Evolutionary conservation across 2,888 invertebrate genomes (phyloP).

Genomic region (Morpho helenor): DNA sequence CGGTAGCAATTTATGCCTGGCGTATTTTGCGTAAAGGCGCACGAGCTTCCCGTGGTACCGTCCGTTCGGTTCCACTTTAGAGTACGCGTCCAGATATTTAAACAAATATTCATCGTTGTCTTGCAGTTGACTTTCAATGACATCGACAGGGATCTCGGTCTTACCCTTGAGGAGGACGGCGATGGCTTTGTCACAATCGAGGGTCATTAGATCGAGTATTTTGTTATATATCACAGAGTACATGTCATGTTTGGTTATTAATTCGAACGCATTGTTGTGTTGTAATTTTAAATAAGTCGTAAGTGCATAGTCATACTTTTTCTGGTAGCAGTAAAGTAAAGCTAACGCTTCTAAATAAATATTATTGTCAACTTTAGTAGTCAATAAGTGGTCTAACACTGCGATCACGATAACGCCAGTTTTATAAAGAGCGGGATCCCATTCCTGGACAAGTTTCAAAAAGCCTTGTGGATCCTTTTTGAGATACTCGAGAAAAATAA

Average conservation of each 20-base stretch:
- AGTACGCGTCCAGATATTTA: slow-evolving; percentile 92
- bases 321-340: slow-evolving; percentile 91
- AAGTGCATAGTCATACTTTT: slow-evolving; percentile 94
- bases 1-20: slow-evolving; percentile 89
- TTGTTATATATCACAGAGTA: slow-evolving; percentile 91
- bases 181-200: slow-evolving; percentile 91
- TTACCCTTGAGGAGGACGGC: slow-evolving; percentile 87
- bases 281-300: slow-evolving; percentile 93
- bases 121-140: slow-evolving; percentile 89
- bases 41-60: slow-evolving; percentile 93
- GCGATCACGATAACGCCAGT: slow-evolving; percentile 91
- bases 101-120: slow-evolving; percentile 87
- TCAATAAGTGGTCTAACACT: slow-evolving; percentile 88
- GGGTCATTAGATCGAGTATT: slow-evolving; percentile 92
- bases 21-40: slow-evolving; percentile 93
- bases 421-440: slow-evolving; percentile 91
- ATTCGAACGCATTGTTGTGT: slow-evolving; percentile 93
- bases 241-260: slow-evolving; percentile 91
- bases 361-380: slow-evolving; percentile 85
- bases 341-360: slow-evolving; percentile 94
- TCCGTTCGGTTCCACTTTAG: slow-evolving; percentile 88
- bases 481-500: slow-evolving; percentile 95
- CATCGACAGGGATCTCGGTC: slow-evolving; percentile 83
- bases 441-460: slow-evolving; percentile 90
- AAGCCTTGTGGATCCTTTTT: slow-evolving; percentile 91